These are phyloP conservation scores for Oncorhynchus gorbuscha DNA, from an alignment of 2,113 vertebrate species.

Conservation along the genomic window DNA sequence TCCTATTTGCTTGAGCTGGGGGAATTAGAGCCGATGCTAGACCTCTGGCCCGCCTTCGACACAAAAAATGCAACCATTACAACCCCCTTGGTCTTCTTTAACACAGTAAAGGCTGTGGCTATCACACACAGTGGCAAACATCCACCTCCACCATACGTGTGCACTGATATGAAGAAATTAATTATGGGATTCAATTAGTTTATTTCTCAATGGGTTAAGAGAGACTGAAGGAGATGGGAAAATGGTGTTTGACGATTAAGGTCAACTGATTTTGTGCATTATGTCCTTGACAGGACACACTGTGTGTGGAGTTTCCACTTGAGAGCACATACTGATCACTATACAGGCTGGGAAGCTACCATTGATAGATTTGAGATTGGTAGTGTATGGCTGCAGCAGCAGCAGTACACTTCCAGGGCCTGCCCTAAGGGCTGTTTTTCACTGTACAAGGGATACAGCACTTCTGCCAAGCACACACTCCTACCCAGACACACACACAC, in stretches of 20 bases:
- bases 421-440: not conserved
- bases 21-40: constrained; percentile 5
- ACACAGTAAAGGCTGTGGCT: not conserved
- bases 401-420: not conserved
- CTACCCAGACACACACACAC: too few relatives aligned
- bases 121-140: not conserved
- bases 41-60: constrained; percentile 5
- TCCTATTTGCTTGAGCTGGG: constrained; percentile 2
- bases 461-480: too few relatives aligned
- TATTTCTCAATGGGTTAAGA: constrained; percentile 1
- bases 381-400: not conserved
- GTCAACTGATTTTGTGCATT: constrained; percentile 3
- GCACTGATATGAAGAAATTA: constrained; percentile 2
- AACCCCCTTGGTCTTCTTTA: not conserved
- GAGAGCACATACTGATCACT: not conserved
- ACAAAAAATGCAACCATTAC: not conserved
- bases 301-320: not conserved
- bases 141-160: not conserved
- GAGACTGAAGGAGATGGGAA: not conserved
- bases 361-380: not conserved
- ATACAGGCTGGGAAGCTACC: not conserved
- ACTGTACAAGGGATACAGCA: not conserved
- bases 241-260: not conserved
- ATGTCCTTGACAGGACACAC: not conserved
- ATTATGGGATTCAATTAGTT: constrained; percentile 21